Evolutionary conservation across 1,140 invertebrate species (phyloP), one percentile per base, ranked within the genome.

Genomic region (Vollenhovia emeryi): DNA sequence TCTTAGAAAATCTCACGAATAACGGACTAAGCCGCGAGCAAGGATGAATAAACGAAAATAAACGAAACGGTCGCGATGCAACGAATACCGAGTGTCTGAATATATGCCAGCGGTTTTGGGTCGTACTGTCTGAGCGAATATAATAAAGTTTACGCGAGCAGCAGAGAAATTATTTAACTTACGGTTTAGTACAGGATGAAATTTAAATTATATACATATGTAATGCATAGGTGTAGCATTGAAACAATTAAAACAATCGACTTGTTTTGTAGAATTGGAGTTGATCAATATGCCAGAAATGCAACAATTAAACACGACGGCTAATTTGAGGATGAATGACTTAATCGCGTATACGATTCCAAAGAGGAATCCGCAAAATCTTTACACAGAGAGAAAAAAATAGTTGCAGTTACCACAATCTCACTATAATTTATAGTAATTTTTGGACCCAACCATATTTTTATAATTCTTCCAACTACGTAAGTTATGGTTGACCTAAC

Each of bases 11-110:
- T 88, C 76, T 52, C 8, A 9, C 50, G 18, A 52, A 52, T 52
- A 21, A 43, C 43, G 43, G 43, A 43, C 9, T 43, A 43, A 43
- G 43, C 13, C 33, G 33, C 33, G 33, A 21, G 50, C 50, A 52
- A 0, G 6, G 5, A 69, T 27, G 27, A 64, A 33, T 52, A 45
- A 43, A 15, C 24, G 52, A 30, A 86, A 59, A 69, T 43, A 73
- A 43, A 62, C 52, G 66, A 55, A 40, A 36, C 27, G 55, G 43
- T 40, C 36, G 69, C 24, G 71, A 83, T 76, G 83, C 76, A 55
- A 73, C 62, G 84, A 82, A 87, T 87, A 92, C 90, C 87, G 90
- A 92, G 90, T 90, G 85, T 88, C 92, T 93, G 92, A 93, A 92
- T 86, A 66, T 76, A 89, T 92, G 91, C 90, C 92, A 93, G 89